Conservation (phyloP, 2,888 invertebrate genomes). For the Anoncus sp. region DNA sequence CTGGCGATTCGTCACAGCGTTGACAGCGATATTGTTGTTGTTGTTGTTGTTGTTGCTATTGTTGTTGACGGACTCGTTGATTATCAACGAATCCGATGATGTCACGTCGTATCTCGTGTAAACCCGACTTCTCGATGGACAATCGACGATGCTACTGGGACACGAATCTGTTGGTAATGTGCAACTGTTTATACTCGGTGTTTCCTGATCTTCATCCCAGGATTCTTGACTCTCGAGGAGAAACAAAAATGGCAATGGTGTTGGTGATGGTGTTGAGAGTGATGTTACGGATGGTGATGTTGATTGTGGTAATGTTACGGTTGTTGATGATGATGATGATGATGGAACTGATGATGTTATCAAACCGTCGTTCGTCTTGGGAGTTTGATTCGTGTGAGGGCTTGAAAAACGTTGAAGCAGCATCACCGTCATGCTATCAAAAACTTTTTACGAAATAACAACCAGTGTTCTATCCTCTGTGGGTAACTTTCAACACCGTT, state of each 20-base stretch:
- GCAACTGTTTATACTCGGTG: slow-evolving; percentile 35
- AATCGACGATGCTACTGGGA: slow-evolving; percentile 38
- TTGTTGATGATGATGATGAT: slow-evolving; percentile 48
- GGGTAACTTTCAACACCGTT: slow-evolving; percentile 12
- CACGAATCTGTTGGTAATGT: slow-evolving; percentile 26
- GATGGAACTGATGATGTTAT: slow-evolving; percentile 42
- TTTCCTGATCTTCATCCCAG: slow-evolving; percentile 59
- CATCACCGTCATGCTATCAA: slow-evolving; percentile 83
- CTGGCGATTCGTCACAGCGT: background rate
- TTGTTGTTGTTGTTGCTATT: too few relatives aligned
- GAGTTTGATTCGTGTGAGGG: slow-evolving; percentile 81
- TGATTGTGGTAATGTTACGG: slow-evolving; percentile 27
- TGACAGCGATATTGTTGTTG: too few relatives aligned
- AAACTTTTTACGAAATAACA: slow-evolving; percentile 61
- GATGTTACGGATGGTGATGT: slow-evolving; percentile 54
- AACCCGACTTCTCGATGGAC: slow-evolving; percentile 27
- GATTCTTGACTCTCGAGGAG: slow-evolving; percentile 76
- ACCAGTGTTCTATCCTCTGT: slow-evolving; percentile 9
- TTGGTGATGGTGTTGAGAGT: slow-evolving; percentile 58
- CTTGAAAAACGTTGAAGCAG: slow-evolving; percentile 83
- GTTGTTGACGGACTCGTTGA: slow-evolving; percentile 20
- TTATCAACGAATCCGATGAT: slow-evolving; percentile 23
- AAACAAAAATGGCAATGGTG: slow-evolving; percentile 77
- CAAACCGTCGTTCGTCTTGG: slow-evolving; percentile 76
- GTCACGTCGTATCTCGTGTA: slow-evolving; percentile 44